These are phyloP conservation scores for Tinea pellionella DNA, from an alignment of 2,888 invertebrate species.

Conservation along the genomic window DNA sequence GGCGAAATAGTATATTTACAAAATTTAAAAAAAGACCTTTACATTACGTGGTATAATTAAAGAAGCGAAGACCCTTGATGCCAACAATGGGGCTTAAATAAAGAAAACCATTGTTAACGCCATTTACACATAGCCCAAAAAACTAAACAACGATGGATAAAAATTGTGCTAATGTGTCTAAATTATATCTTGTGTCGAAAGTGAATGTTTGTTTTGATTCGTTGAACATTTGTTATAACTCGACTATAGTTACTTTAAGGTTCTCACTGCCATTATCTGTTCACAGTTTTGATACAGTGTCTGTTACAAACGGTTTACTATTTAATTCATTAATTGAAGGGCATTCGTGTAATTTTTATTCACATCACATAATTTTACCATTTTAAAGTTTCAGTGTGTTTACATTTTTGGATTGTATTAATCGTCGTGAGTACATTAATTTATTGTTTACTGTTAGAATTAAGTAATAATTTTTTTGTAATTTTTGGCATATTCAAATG, in stretches of 20 bases:
- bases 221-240: not conserved
- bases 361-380: not conserved
- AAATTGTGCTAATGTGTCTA: no score
- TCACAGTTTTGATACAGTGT: not conserved
- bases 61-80: no score
- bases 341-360: not conserved
- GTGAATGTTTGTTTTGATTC: not conserved
- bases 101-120: no score
- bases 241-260: not conserved
- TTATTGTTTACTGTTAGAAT: no score
- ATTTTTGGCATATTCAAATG: no score
- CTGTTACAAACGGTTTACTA: not conserved
- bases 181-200: not conserved
- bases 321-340: not conserved
- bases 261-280: not conserved
- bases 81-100: no score
- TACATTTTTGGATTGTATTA: not conserved
- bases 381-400: not conserved
- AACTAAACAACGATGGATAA: no score
- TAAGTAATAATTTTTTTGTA: no score
- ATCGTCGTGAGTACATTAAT: not conserved
- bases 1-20: no score
- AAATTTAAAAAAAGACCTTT: no score
- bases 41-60: no score
- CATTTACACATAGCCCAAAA: no score